Percentiles rank a stretch among this genome's conserved stretches.
Evolutionary conservation across 1,140 invertebrate species (phyloP).

Genomic region (Cecropterus lyciades): DNA sequence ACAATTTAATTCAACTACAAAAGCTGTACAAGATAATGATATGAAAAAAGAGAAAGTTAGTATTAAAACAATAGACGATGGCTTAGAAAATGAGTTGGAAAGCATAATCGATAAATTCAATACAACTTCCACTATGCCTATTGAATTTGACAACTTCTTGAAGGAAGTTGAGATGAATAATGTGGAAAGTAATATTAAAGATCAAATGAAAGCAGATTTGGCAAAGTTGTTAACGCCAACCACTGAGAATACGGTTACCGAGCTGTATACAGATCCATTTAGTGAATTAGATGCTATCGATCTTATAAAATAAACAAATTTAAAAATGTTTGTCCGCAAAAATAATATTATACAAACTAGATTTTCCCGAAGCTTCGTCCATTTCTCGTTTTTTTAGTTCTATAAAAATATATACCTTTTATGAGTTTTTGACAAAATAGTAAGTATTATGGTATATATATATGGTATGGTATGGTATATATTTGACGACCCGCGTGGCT

Average conservation of each 20-base stretch:
- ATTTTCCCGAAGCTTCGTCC: no score
- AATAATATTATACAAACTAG: no score
- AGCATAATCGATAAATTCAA: slow-evolving; percentile 12
- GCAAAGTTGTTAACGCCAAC: slow-evolving; percentile 28
- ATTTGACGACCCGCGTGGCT: no score
- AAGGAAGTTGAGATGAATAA: slow-evolving; percentile 25
- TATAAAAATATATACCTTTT: no score
- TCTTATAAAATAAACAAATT: slow-evolving; percentile 1
- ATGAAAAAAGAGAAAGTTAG: no score
- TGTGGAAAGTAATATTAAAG: slow-evolving; percentile 33
- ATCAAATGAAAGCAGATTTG: slow-evolving; percentile 41
- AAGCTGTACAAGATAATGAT: no score
- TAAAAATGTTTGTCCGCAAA: no score
- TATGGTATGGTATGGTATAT: no score
- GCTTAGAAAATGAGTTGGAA: slow-evolving; percentile 8
- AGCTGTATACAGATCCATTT: slow-evolving; percentile 37
- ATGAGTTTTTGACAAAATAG: no score
- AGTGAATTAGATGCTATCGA: slow-evolving; percentile 43
- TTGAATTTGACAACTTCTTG: slow-evolving; percentile 32
- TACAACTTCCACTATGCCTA: not conserved
- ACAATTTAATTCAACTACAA: no score
- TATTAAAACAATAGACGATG: not conserved
- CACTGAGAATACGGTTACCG: slow-evolving; percentile 15
- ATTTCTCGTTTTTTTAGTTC: no score
- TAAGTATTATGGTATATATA: no score